Conservation (phyloP, 2,797 vertebrate genomes). For the Eleutherodactylus coqui region DNA sequence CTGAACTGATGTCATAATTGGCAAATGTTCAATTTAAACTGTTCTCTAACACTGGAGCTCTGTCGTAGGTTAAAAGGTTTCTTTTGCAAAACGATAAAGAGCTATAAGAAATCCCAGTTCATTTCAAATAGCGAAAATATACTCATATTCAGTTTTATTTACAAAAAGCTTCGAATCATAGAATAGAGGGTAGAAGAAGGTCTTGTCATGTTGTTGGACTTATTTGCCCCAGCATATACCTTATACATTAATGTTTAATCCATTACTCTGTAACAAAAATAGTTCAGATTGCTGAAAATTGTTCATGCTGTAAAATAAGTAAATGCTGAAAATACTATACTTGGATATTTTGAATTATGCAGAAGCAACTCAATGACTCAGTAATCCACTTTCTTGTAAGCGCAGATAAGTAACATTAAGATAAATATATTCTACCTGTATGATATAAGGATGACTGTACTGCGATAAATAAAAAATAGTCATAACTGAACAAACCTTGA, state of each 20-base stretch:
- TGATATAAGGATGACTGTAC: too few relatives aligned
- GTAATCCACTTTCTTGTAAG: too few relatives aligned
- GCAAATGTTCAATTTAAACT: conserved; percentile 74
- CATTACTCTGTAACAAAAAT: not conserved
- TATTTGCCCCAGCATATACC: not conserved
- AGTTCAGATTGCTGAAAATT: not conserved
- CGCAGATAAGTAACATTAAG: not conserved
- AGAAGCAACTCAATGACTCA: too few relatives aligned
- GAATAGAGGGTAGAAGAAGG: not conserved
- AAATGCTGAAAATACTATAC: not conserved
- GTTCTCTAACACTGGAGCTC: conserved; percentile 74
- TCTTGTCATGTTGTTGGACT: not conserved
- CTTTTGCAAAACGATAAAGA: conserved; percentile 70
- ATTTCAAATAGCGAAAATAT: not conserved
- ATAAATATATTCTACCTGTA: too few relatives aligned
- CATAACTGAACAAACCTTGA: too few relatives aligned
- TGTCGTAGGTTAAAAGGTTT: conserved; percentile 76
- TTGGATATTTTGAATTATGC: too few relatives aligned
- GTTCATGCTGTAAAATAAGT: not conserved
- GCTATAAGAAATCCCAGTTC: conserved; percentile 65
- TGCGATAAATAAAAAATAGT: too few relatives aligned
- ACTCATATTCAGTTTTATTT: conserved; percentile 22
- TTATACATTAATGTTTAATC: not conserved
- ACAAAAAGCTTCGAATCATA: not conserved
- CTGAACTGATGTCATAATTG: conserved; percentile 80